A percentile compares a stretch with the other conserved stretches of the same genome.
These are phyloP conservation scores for Cinara cedri DNA, from an alignment of 2,888 invertebrate genomes.

Conservation along the genomic window DNA sequence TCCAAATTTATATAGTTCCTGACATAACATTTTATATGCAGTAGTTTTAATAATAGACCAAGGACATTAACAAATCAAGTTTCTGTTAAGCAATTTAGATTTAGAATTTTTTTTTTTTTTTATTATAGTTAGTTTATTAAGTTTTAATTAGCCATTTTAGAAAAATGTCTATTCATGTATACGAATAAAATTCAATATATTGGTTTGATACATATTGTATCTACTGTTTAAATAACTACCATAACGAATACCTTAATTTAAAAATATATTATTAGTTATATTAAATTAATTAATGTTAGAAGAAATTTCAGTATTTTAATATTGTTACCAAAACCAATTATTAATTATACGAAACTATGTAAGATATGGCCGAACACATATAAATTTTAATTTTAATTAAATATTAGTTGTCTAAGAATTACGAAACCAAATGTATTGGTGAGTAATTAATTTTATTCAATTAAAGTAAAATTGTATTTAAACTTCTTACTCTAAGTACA, in stretches of 20 bases:
- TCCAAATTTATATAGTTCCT: slow-evolving; percentile 1
- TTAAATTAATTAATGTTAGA: not conserved
- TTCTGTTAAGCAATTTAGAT: no score
- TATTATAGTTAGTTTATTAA: no score
- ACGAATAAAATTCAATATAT: no score
- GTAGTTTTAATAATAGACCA: not conserved
- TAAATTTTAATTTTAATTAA: not conserved
- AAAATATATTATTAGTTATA: not conserved
- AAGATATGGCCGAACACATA: not conserved
- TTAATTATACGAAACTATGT: slow-evolving; percentile 10
- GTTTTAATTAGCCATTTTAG: no score
- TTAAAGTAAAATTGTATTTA: not conserved
- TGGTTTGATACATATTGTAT: no score
- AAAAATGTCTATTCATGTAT: no score
- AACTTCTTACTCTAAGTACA: not conserved
- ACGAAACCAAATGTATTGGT: not conserved
- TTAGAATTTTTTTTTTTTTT: no score
- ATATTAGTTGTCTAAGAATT: not conserved
- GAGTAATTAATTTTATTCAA: not conserved
- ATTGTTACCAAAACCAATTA: slow-evolving; percentile 21
- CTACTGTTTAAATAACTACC: no score
- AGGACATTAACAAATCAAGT: no score
- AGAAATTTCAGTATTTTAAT: slow-evolving; percentile 1
- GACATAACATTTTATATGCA: not conserved
- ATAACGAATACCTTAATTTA: not conserved